Conservation (phyloP, 2,113 vertebrate species). For the Gila orcuttii region DNA sequence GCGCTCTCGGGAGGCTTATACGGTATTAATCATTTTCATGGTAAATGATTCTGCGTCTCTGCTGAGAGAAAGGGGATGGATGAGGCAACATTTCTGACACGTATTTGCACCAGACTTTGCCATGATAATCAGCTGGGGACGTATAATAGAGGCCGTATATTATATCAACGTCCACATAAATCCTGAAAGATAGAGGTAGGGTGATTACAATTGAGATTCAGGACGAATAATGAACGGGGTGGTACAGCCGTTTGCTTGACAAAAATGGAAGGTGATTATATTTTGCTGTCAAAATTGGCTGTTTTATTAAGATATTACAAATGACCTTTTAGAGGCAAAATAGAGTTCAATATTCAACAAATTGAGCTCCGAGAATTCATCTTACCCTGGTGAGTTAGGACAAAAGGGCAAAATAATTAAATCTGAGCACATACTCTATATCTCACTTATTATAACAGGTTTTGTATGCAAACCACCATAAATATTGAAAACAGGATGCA, state of each 20-base stretch:
- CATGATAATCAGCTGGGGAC: conserved; percentile 55
- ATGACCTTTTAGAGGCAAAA: conserved; percentile 24
- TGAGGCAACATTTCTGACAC: conserved; percentile 65
- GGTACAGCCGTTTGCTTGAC: neutral
- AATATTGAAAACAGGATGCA: neutral
- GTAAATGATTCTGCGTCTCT: conserved; percentile 53
- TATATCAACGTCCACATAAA: conserved; percentile 49
- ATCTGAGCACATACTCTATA: conserved; percentile 3
- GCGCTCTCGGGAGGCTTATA: conserved; percentile 49
- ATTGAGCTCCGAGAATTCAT: conserved; percentile 1
- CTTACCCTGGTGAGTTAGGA: neutral
- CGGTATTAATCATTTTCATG: conserved; percentile 62
- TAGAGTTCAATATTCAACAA: conserved; percentile 26
- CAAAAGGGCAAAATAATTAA: neutral
- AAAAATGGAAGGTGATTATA: conserved; percentile 13
- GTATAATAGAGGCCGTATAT: conserved; percentile 52
- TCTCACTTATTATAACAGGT: neutral
- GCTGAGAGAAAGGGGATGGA: conserved; percentile 56
- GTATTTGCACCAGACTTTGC: conserved; percentile 60
- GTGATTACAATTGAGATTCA: conserved; percentile 44
- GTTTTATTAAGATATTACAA: conserved; percentile 31
- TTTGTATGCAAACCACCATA: neutral
- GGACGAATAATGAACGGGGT: conserved; percentile 4
- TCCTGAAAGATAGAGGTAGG: conserved; percentile 13
- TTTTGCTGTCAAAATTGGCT: conserved; percentile 12